phyloP scores from a whole-genome alignment of 2,797 vertebrate genomes.

The Tenualosa thibaudeaui region DNA sequence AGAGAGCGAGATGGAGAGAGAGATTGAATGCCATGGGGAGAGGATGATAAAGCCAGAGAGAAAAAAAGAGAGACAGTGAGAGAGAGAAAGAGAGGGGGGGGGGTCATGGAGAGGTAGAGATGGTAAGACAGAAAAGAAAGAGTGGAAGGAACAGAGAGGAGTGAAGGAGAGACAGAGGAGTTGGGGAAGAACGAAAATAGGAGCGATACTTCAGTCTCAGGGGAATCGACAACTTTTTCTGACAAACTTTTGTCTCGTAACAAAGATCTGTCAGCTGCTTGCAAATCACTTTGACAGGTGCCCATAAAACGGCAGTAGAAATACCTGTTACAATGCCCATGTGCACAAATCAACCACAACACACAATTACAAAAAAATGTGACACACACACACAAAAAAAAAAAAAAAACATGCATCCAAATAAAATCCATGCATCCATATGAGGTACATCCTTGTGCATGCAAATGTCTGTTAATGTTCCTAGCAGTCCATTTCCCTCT shows the following conservation, averaged over 20 bases:
- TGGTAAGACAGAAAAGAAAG: background rate
- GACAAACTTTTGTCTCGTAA: conserved; percentile 16
- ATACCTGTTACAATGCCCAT: background rate
- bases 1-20: conserved; percentile 52
- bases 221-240: conserved; percentile 27
- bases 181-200: conserved; percentile 37
- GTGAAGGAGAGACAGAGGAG: background rate
- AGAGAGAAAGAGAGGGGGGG: background rate
- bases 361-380: background rate
- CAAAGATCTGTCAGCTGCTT: background rate
- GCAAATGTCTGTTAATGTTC: background rate
- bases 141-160: background rate
- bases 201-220: conserved; percentile 41
- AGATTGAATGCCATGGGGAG: conserved; percentile 39
- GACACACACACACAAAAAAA: background rate
- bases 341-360: background rate
- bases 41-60: background rate
- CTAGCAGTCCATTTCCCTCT: background rate
- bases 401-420: background rate
- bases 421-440: background rate
- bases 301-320: background rate
- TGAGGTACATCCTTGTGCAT: background rate
- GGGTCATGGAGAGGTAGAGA: background rate
- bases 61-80: background rate
- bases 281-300: background rate